A percentile compares a stretch with the other conserved stretches of the same genome.
Evolutionary conservation across 1,140 invertebrate genomes (phyloP).

Genomic region (Dreissena rostriformis): DNA sequence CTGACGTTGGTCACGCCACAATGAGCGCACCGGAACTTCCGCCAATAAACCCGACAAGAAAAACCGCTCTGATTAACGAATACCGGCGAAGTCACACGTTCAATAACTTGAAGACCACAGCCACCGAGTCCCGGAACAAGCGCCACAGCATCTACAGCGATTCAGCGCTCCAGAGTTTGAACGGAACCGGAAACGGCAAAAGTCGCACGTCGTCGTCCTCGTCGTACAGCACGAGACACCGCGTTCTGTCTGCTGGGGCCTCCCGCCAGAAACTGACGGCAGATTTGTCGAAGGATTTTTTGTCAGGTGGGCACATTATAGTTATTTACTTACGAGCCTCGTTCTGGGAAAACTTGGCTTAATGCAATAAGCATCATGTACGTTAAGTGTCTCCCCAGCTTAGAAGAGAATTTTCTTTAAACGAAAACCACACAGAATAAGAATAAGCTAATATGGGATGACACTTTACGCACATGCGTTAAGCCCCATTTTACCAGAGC

Average conservation of each 20-base stretch:
- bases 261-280: conserved; percentile 21
- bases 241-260: conserved; percentile 48
- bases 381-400: no score
- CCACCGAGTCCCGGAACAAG: neutral
- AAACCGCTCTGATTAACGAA: conserved; percentile 35
- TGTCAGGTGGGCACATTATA: no score
- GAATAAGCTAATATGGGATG: no score
- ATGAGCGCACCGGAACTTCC: conserved; percentile 68
- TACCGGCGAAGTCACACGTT: conserved; percentile 17
- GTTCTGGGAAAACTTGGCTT: no score
- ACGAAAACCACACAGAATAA: no score
- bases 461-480: no score
- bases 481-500: no score
- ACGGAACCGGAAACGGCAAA: neutral
- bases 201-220: conserved; percentile 43
- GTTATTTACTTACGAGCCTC: no score
- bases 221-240: conserved; percentile 24
- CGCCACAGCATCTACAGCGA: conserved; percentile 45
- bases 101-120: conserved; percentile 1
- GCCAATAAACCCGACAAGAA: conserved; percentile 52
- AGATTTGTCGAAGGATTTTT: conserved; percentile 11
- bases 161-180: conserved; percentile 23
- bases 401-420: no score
- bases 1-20: conserved; percentile 16
- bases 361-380: no score